Evolutionary conservation across 2,888 invertebrate genomes (phyloP).

Genomic region (Aspidapion aeneum): DNA sequence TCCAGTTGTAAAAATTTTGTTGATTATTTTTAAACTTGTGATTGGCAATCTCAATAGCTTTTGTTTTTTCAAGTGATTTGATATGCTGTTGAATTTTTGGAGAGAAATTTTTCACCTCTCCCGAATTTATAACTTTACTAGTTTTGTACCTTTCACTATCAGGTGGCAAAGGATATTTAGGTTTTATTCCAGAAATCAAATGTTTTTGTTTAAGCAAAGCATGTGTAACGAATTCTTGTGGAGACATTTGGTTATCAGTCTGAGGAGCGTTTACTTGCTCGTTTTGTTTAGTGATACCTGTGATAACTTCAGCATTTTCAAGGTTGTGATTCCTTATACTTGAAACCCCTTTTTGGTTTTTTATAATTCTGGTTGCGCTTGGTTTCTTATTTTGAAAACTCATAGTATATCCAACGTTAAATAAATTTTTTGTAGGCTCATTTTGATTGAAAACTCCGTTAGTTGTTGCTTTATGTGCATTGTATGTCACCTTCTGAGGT

Average conservation of each 20-base stretch:
- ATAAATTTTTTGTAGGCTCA: background rate
- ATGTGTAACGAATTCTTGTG: background rate
- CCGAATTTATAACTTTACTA: background rate
- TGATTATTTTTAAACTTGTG: background rate
- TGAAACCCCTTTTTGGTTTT: background rate
- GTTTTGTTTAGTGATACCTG: background rate
- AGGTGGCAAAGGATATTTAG: background rate
- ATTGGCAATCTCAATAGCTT: background rate
- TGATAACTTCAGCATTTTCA: background rate
- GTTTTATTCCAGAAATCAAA: background rate
- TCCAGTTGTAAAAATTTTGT: constrained; percentile 1
- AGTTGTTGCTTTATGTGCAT: background rate
- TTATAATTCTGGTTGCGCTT: background rate
- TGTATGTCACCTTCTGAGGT: background rate
- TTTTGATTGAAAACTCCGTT: background rate
- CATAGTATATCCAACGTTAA: background rate
- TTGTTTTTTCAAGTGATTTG: background rate
- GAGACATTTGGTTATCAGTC: background rate
- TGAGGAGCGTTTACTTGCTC: constrained; percentile 2
- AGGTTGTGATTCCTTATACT: background rate
- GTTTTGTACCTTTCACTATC: background rate
- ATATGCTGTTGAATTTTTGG: constrained; percentile 2
- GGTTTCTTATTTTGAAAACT: background rate
- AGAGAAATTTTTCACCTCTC: background rate
- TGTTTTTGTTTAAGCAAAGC: background rate